These are phyloP conservation scores for Andrena bicolor DNA, from an alignment of 2,888 invertebrate species.

Conservation along the genomic window DNA sequence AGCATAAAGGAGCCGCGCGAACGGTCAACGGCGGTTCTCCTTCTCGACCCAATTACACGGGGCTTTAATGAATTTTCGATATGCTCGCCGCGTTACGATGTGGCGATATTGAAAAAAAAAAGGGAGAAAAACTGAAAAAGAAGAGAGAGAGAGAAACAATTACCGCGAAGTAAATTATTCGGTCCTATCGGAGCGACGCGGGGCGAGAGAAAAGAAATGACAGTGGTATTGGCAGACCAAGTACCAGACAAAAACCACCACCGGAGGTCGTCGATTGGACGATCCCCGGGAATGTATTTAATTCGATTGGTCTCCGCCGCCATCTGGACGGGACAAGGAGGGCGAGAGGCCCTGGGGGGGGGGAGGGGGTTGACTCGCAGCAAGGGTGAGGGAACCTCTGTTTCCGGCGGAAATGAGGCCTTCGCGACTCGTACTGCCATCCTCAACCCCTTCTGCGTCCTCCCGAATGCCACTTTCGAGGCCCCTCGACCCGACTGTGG, in stretches of 20 bases:
- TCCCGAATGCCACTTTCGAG: constrained; percentile 42
- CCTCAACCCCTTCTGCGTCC: constrained; percentile 59
- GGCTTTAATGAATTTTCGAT: constrained; percentile 59
- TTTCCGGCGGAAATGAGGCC: constrained; percentile 84
- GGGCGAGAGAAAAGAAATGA: constrained; percentile 40
- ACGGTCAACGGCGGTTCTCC: constrained; percentile 41
- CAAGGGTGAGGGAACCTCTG: constrained; percentile 77
- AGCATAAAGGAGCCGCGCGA: constrained; percentile 19
- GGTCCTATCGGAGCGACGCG: background rate
- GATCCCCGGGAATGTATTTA: constrained; percentile 79
- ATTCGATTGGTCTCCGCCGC: constrained; percentile 79
- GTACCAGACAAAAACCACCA: constrained; percentile 59
- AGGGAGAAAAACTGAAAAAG: background rate
- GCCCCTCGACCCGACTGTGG: constrained; percentile 33
- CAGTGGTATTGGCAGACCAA: constrained; percentile 44
- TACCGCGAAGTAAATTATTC: constrained; percentile 43
- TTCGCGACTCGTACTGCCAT: constrained; percentile 74
- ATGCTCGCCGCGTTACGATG: constrained; percentile 12
- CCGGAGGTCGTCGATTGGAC: constrained; percentile 67
- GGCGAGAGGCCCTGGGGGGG: constrained; percentile 12
- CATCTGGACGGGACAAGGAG: constrained; percentile 53
- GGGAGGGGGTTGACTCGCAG: constrained; percentile 40
- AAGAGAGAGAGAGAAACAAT: constrained; percentile 10
- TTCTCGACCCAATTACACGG: constrained; percentile 55
- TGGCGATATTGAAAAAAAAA: constrained; percentile 10